A percentile compares a stretch with the other conserved stretches of the same genome.
Conservation (phyloP, 2,797 vertebrate genomes). For the Australoheros facetus region DNA sequence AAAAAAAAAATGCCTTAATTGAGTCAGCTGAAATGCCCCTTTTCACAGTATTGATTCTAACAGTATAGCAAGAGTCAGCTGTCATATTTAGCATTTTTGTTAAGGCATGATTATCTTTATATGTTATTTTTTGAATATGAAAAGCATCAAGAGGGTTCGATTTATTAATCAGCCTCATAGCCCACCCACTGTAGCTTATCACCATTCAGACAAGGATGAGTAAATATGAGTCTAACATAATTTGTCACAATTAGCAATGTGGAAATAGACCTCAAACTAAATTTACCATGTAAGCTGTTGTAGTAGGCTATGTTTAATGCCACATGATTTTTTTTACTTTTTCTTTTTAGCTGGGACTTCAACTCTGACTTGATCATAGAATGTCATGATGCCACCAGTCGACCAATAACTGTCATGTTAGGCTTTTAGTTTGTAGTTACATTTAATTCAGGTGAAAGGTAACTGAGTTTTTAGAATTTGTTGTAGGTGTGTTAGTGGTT, state of each 20-base stretch:
- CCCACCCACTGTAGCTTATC: background rate
- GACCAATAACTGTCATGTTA: background rate
- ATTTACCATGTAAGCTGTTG: background rate
- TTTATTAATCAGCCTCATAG: background rate
- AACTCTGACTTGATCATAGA: background rate
- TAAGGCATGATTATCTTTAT: background rate
- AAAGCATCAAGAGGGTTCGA: background rate
- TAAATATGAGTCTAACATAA: background rate
- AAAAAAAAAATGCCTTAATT: background rate
- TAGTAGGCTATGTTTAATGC: background rate
- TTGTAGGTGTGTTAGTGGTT: background rate
- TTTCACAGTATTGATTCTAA: background rate
- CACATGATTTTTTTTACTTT: background rate
- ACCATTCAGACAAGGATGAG: background rate
- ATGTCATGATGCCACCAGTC: background rate
- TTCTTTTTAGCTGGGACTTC: background rate
- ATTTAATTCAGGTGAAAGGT: background rate
- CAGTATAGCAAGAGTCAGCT: background rate
- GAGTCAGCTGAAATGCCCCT: background rate
- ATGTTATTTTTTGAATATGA: background rate
- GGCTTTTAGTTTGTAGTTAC: background rate
- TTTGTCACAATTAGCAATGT: background rate
- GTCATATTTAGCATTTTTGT: background rate
- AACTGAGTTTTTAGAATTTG: background rate
- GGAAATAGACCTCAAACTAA: background rate